phyloP scores from a whole-genome alignment of 2,797 vertebrate genomes.

The Pelochelys cantorii region DNA sequence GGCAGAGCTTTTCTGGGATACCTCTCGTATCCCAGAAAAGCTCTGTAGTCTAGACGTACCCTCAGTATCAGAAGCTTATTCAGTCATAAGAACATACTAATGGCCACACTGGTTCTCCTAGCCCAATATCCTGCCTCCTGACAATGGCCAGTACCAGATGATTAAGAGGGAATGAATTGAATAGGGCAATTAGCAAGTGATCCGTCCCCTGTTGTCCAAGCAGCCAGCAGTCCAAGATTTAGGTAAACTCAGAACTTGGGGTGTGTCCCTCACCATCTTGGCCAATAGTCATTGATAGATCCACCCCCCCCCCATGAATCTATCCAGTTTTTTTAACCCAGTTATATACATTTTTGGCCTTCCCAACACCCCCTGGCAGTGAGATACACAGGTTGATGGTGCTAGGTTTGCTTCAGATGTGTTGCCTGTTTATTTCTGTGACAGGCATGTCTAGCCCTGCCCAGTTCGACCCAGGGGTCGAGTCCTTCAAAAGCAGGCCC shows the following conservation, averaged over 20 bases:
- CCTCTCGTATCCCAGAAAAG: too few relatives aligned
- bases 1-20: too few relatives aligned
- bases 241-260: background rate
- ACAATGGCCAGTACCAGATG: background rate
- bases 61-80: conserved; percentile 45
- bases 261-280: background rate
- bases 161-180: background rate
- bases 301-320: background rate
- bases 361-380: background rate
- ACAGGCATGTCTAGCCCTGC: too few relatives aligned
- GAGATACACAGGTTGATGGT: background rate
- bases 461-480: too few relatives aligned
- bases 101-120: background rate
- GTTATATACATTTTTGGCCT: background rate
- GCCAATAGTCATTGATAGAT: background rate
- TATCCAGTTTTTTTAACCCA: background rate
- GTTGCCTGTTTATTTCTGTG: background rate
- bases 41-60: too few relatives aligned
- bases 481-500: too few relatives aligned
- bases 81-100: background rate
- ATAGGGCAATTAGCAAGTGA: background rate
- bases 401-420: background rate
- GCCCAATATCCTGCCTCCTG: background rate
- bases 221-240: background rate
- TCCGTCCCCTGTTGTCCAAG: background rate